A percentile compares a stretch with the other conserved stretches of the same genome.
phyloP scores from a whole-genome alignment of 2,113 vertebrate species.

The Stictonetta naevosa region DNA sequence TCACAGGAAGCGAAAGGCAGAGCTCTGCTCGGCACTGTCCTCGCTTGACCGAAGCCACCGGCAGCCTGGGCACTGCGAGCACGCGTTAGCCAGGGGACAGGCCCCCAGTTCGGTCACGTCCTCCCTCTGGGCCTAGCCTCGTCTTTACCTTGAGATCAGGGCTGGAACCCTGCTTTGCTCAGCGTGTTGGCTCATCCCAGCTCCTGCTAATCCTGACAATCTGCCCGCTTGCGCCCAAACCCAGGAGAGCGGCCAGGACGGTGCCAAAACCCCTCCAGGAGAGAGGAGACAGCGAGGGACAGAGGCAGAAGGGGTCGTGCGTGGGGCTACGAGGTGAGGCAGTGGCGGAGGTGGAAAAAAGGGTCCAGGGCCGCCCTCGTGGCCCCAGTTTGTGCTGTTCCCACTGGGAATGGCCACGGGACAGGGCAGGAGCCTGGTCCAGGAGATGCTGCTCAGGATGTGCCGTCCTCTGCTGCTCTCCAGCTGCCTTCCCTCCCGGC shows the following conservation, averaged over 20 bases:
- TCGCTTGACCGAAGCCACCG: rapidly evolving
- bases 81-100: neutral
- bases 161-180: neutral
- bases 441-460: neutral
- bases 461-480: neutral
- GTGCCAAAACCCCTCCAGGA: neutral
- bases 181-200: neutral
- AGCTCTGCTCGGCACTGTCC: neutral
- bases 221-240: neutral
- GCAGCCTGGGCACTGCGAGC: neutral
- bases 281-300: neutral
- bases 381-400: neutral
- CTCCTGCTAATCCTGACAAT: neutral
- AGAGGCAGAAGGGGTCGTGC: neutral
- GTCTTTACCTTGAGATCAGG: neutral
- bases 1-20: neutral
- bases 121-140: neutral
- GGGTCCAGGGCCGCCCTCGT: neutral
- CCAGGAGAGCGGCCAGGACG: neutral
- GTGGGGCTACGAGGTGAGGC: neutral
- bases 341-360: neutral
- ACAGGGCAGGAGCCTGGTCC: neutral
- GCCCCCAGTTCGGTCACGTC: neutral
- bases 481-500: neutral
- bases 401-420: neutral